phyloP scores from a whole-genome alignment of 1,140 invertebrate species.

The Globodera rostochiensis region DNA sequence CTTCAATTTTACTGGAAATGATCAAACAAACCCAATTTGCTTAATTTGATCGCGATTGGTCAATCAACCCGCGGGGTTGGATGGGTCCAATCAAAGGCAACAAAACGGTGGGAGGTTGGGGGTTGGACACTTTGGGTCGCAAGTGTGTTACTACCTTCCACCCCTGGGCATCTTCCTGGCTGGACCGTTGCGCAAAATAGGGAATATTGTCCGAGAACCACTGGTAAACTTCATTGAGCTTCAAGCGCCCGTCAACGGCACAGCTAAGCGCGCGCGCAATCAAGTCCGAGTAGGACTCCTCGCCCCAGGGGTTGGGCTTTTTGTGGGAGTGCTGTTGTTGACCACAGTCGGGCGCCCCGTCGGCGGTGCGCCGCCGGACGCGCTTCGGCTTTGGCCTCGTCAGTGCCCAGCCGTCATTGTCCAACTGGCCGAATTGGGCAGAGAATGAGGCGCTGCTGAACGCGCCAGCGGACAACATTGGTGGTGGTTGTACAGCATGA shows the following conservation, averaged over 20 bases:
- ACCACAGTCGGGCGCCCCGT: conserved; percentile 22
- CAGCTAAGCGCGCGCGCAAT: conserved; percentile 55
- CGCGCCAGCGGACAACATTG: not conserved
- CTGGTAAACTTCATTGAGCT: conserved; percentile 64
- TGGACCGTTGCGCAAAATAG: conserved; percentile 61
- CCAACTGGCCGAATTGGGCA: not conserved
- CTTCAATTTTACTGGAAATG: too few species aligned
- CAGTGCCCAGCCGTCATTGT: not conserved
- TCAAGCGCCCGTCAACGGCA: conserved; percentile 58
- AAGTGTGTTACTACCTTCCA: conserved; percentile 55
- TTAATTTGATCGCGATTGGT: too few species aligned
- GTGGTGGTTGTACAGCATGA: conserved; percentile 3
- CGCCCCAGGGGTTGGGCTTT: conserved; percentile 64
- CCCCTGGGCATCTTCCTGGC: conserved; percentile 61
- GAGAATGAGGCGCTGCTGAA: conserved; percentile 9
- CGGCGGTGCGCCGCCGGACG: conserved; percentile 53
- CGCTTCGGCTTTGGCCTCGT: conserved; percentile 52
- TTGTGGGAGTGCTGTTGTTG: conserved; percentile 49
- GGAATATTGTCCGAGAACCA: conserved; percentile 65
- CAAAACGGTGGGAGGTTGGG: too few species aligned
- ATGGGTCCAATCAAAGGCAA: too few species aligned
- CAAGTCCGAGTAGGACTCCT: conserved; percentile 63
- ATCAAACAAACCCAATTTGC: too few species aligned
- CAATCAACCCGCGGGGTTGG: too few species aligned
- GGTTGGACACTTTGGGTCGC: not conserved